A percentile compares a stretch with the other conserved stretches of the same genome.
phyloP scores from a whole-genome alignment of 2,113 vertebrate species.

The Struthio camelus region DNA sequence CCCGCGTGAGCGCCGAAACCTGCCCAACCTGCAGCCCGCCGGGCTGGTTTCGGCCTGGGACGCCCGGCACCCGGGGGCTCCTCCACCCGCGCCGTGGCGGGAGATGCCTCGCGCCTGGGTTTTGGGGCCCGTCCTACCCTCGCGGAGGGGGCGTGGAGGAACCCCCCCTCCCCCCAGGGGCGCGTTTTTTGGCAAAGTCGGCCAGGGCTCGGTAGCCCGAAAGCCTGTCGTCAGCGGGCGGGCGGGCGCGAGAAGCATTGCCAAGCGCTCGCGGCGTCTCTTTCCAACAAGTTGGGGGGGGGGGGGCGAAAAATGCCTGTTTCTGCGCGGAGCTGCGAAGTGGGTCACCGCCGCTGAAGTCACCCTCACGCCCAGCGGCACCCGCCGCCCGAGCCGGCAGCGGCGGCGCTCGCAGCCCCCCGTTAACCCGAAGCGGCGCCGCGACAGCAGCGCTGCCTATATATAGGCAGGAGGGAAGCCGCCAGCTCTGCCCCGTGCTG shows the following conservation, averaged over 20 bases:
- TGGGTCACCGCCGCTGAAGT: constrained; percentile 30
- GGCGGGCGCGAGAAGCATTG: no score
- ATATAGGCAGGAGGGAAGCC: background rate
- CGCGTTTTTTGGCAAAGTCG: no score
- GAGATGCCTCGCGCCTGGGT: no score
- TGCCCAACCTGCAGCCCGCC: constrained; percentile 9
- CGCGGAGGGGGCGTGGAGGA: no score
- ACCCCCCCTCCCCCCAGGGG: no score
- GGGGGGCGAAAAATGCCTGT: constrained; percentile 31
- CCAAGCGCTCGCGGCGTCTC: constrained; percentile 6
- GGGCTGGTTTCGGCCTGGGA: background rate
- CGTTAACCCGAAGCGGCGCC: background rate
- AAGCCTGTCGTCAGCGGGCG: no score
- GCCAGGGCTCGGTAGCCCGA: no score
- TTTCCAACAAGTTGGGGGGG: constrained; percentile 33
- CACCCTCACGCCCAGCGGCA: constrained; percentile 3
- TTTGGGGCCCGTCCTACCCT: no score
- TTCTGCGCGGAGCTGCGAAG: background rate
- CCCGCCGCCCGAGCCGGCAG: no score
- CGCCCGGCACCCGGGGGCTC: background rate
- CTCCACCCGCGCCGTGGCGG: no score
- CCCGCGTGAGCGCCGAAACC: background rate
- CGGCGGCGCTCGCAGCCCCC: background rate
- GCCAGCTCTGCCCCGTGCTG: no score
- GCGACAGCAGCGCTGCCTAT: background rate